Conservation (phyloP, 92 coral and sea anemone species). For the Hydrozoanthus gracilis region DNA sequence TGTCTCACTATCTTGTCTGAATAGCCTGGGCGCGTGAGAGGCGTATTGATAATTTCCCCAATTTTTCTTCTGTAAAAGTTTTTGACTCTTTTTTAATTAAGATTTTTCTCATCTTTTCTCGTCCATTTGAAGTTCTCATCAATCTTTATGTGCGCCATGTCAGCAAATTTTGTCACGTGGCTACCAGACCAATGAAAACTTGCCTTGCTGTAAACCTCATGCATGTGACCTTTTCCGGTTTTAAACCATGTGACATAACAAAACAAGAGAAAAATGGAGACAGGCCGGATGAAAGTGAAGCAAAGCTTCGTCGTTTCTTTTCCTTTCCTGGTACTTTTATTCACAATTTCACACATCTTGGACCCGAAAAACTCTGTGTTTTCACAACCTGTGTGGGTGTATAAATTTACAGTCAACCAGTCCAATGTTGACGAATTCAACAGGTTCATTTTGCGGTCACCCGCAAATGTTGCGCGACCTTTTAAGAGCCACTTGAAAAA, state of each 20-base stretch:
- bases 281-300: neutral
- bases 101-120: no score
- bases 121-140: no score
- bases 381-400: slow-evolving; percentile 18
- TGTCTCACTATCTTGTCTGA: no score
- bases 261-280: neutral
- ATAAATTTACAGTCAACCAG: slow-evolving; percentile 21
- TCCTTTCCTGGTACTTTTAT: neutral
- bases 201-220: neutral
- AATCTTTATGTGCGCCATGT: neutral
- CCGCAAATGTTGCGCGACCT: slow-evolving; percentile 10
- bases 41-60: no score
- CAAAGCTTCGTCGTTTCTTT: neutral
- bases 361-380: neutral
- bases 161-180: neutral
- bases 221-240: neutral
- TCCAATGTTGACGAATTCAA: slow-evolving; percentile 40
- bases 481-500: slow-evolving; percentile 12
- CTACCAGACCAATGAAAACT: neutral
- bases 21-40: no score
- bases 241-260: neutral
- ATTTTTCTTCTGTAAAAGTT: no score
- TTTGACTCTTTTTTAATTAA: no score
- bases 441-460: slow-evolving; percentile 47
- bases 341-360: neutral